Conservation (phyloP, 2,113 vertebrate species). For the Equus przewalskii region DNA sequence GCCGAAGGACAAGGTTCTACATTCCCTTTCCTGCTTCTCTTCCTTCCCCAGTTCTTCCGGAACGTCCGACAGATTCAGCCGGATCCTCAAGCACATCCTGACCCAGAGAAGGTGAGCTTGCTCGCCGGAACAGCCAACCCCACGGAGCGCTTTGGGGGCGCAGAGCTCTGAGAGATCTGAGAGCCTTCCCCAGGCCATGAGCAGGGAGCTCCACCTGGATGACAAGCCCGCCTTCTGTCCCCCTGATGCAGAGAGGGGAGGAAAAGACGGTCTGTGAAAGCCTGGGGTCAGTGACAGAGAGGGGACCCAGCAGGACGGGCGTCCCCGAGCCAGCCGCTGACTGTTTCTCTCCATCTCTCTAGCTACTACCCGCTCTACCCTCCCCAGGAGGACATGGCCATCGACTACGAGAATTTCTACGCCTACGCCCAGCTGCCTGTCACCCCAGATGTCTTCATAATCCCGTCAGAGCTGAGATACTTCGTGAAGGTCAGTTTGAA, state of each 20-base stretch:
- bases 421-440: conserved; percentile 87
- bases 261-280: background rate
- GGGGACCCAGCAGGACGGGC: background rate
- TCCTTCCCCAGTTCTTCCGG: conserved; percentile 85
- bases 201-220: background rate
- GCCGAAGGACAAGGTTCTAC: background rate
- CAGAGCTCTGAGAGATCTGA: fast-evolving
- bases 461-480: conserved; percentile 95
- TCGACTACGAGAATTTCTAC: conserved; percentile 93
- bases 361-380: conserved; percentile 97
- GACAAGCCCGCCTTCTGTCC: background rate
- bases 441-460: conserved; percentile 92
- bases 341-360: fast-evolving
- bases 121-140: too few species aligned
- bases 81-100: conserved; percentile 95
- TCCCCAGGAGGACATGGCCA: conserved; percentile 92
- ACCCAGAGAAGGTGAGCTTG: conserved; percentile 92
- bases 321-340: fast-evolving
- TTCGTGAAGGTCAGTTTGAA: conserved; percentile 93
- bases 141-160: background rate
- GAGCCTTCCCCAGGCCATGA: background rate
- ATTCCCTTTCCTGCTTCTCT: background rate
- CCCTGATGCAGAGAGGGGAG: background rate
- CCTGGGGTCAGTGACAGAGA: background rate
- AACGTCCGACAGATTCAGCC: conserved; percentile 92